Conservation (phyloP, 2,888 invertebrate species). For the Agriopis aurantiaria region DNA sequence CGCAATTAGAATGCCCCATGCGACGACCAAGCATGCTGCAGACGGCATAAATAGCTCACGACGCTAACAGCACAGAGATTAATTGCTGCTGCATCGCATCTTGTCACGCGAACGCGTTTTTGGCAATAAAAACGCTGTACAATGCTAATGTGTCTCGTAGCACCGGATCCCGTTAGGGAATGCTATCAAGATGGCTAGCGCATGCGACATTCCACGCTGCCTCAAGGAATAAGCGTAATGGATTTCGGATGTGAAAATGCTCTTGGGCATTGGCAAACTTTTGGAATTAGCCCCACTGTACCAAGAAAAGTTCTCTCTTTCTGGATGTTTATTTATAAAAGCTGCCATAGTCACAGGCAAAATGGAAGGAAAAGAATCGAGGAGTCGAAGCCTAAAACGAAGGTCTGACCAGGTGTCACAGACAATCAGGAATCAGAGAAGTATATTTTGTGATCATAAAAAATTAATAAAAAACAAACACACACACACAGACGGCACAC, state of each 20-base stretch:
- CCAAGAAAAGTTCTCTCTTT: too few species aligned
- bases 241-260: constrained; percentile 19
- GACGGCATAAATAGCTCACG: constrained; percentile 81
- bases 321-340: too few species aligned
- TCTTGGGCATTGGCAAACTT: background rate
- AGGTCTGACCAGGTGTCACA: too few species aligned
- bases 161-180: constrained; percentile 35
- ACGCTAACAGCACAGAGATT: constrained; percentile 70
- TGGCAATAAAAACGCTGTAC: constrained; percentile 50
- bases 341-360: too few species aligned
- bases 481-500: too few species aligned
- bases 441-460: too few species aligned
- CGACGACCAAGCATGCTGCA: constrained; percentile 71
- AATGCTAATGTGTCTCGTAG: constrained; percentile 45
- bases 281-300: background rate
- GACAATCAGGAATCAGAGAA: too few species aligned
- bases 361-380: too few species aligned
- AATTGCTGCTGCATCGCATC: constrained; percentile 70
- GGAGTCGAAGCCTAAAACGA: too few species aligned
- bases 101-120: constrained; percentile 51
- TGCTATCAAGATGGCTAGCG: constrained; percentile 43
- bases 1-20: constrained; percentile 85
- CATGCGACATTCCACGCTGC: constrained; percentile 38
- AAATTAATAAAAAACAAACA: too few species aligned
- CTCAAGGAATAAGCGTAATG: constrained; percentile 9